Percentiles rank a stretch among this genome's conserved stretches.
These are phyloP conservation scores for Cheilinus undulatus DNA, from an alignment of 2,113 vertebrate genomes.

Conservation along the genomic window DNA sequence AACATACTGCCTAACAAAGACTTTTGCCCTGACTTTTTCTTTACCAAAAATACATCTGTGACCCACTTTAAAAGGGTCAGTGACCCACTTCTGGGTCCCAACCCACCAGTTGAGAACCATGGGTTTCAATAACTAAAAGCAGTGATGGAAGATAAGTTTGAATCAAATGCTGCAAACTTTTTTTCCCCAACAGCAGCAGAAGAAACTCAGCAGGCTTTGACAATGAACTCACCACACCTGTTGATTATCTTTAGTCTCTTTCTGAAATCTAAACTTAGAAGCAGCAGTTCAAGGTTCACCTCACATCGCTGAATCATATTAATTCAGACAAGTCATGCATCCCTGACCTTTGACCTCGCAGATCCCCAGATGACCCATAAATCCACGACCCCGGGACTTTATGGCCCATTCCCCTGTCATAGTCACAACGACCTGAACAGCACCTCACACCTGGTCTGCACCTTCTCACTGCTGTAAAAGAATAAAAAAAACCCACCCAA, in stretches of 20 bases:
- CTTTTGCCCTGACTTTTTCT: no score
- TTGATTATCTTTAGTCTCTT: constrained; percentile 12
- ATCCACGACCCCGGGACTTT: constrained; percentile 75
- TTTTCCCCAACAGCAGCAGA: background rate
- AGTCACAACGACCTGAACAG: constrained; percentile 81
- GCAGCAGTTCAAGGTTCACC: constrained; percentile 76
- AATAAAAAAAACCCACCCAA: constrained; percentile 26
- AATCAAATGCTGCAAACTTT: constrained; percentile 16
- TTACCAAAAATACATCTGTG: no score
- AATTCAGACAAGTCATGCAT: constrained; percentile 76
- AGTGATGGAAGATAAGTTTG: background rate
- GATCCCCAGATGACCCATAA: constrained; percentile 79
- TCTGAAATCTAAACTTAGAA: constrained; percentile 58
- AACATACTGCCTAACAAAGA: no score
- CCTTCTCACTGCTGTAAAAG: constrained; percentile 77
- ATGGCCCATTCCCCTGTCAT: constrained; percentile 70
- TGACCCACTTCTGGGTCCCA: no score
- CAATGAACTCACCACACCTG: constrained; percentile 35
- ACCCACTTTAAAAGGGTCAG: no score
- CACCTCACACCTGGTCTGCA: constrained; percentile 87
- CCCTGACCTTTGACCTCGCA: constrained; percentile 79
- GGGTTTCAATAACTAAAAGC: constrained; percentile 3
- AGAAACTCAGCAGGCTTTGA: constrained; percentile 2
- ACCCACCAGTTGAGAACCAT: no score
- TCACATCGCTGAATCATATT: constrained; percentile 77